phyloP scores from a whole-genome alignment of 2,113 vertebrate genomes.

The Nanorana parkeri region DNA sequence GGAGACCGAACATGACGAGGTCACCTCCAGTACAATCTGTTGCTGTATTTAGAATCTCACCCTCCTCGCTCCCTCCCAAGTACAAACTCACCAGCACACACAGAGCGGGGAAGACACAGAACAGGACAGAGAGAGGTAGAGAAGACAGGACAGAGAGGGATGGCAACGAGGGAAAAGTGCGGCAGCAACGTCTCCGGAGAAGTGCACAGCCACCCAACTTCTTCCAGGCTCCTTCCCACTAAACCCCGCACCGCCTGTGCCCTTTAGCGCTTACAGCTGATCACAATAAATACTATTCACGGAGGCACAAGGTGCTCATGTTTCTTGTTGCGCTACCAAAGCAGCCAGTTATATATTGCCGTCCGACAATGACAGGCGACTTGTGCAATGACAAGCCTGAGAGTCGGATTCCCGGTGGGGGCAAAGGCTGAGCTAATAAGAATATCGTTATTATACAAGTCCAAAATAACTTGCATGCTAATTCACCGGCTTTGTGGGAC shows the following conservation, averaged over 20 bases:
- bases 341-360: neutral
- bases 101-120: constrained; percentile 20
- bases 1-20: constrained; percentile 50
- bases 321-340: neutral
- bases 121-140: constrained; percentile 44
- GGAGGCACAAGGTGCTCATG: neutral
- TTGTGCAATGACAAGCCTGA: constrained; percentile 20
- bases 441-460: constrained; percentile 1
- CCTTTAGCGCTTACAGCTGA: neutral
- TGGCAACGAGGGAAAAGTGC: neutral
- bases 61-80: constrained; percentile 47
- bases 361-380: constrained; percentile 20
- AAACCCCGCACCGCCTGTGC: neutral
- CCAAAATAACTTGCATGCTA: neutral
- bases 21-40: constrained; percentile 50
- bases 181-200: no score
- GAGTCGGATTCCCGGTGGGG: neutral
- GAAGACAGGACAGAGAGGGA: neutral
- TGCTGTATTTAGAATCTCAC: constrained; percentile 54
- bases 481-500: neutral
- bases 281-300: constrained; percentile 41
- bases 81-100: constrained; percentile 11
- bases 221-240: neutral
- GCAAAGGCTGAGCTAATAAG: neutral
- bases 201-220: neutral